These are phyloP conservation scores for Ameiurus melas DNA, from an alignment of 2,113 vertebrate genomes.

Conservation along the genomic window DNA sequence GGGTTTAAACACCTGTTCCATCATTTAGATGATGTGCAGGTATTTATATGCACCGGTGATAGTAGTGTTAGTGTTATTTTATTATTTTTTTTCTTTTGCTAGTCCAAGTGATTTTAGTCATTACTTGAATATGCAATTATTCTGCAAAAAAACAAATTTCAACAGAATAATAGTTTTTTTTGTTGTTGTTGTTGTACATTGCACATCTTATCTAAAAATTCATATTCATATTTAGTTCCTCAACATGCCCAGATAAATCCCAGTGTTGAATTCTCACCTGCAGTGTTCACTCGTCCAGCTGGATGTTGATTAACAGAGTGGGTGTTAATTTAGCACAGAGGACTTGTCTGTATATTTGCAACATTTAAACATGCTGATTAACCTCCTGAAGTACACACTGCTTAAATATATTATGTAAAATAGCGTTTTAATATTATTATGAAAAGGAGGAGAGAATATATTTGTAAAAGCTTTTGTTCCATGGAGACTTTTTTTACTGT, in stretches of 20 bases:
- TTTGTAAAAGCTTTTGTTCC: constrained; percentile 34
- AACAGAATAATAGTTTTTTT: constrained; percentile 14
- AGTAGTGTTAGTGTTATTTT: neutral
- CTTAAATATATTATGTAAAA: constrained; percentile 37
- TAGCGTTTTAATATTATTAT: constrained; percentile 21
- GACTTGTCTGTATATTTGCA: neutral
- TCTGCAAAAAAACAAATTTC: constrained; percentile 25
- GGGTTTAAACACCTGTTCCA: constrained; percentile 28
- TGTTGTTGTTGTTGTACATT: constrained; percentile 2
- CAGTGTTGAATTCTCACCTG: neutral
- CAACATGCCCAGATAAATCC: neutral
- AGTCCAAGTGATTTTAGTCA: constrained; percentile 34
- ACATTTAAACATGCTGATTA: constrained; percentile 42
- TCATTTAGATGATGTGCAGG: constrained; percentile 16
- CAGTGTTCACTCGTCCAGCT: neutral
- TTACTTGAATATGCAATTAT: constrained; percentile 49
- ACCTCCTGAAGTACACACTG: constrained; percentile 34
- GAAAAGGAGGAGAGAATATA: constrained; percentile 33
- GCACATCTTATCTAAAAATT: constrained; percentile 21
- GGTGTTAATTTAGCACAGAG: neutral
- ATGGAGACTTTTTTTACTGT: constrained; percentile 27
- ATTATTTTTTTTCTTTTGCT: constrained; percentile 1
- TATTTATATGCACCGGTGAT: constrained; percentile 12
- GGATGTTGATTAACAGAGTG: neutral
- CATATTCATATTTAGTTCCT: constrained; percentile 22